phyloP scores from a whole-genome alignment of 2,113 vertebrate species.

The Pungitius pungitius region DNA sequence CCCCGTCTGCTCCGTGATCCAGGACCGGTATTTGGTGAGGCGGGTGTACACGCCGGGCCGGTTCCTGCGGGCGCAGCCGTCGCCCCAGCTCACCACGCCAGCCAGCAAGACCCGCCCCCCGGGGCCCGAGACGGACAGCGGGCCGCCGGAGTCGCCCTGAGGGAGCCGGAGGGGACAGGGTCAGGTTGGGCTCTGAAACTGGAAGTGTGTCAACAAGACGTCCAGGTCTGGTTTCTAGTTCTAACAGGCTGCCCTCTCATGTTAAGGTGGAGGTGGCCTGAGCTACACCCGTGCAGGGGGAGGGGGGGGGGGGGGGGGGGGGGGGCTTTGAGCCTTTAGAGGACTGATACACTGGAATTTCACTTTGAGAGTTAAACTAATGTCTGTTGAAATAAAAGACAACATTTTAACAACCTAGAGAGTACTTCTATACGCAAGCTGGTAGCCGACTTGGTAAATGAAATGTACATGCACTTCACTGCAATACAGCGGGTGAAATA shows the following conservation, averaged over 20 bases:
- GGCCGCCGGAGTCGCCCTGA: slow-evolving; percentile 93
- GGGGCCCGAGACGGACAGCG: slow-evolving; percentile 79
- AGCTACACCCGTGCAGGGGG: too few species aligned
- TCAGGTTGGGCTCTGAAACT: background rate
- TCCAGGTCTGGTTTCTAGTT: background rate
- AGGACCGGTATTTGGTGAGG: slow-evolving; percentile 81
- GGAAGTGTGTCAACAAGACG: background rate
- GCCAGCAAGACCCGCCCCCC: slow-evolving; percentile 80
- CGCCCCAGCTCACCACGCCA: slow-evolving; percentile 93
- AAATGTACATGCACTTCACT: too few species aligned
- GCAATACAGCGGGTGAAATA: too few species aligned
- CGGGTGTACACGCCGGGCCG: slow-evolving; percentile 88
- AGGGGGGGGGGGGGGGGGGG: too few species aligned
- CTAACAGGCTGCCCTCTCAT: background rate
- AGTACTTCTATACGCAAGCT: too few species aligned
- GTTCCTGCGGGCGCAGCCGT: slow-evolving; percentile 83
- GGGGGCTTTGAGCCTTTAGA: too few species aligned
- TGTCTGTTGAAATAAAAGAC: too few species aligned
- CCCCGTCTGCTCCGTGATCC: slow-evolving; percentile 79
- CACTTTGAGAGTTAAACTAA: too few species aligned
- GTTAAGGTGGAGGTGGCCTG: too few species aligned
- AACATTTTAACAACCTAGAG: too few species aligned
- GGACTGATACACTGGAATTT: too few species aligned
- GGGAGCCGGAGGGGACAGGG: background rate
- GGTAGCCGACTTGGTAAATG: too few species aligned